Percentiles rank a stretch among this genome's conserved stretches.
Evolutionary conservation across 2,113 vertebrate genomes (phyloP).

Genomic region (Zosterops borbonicus): DNA sequence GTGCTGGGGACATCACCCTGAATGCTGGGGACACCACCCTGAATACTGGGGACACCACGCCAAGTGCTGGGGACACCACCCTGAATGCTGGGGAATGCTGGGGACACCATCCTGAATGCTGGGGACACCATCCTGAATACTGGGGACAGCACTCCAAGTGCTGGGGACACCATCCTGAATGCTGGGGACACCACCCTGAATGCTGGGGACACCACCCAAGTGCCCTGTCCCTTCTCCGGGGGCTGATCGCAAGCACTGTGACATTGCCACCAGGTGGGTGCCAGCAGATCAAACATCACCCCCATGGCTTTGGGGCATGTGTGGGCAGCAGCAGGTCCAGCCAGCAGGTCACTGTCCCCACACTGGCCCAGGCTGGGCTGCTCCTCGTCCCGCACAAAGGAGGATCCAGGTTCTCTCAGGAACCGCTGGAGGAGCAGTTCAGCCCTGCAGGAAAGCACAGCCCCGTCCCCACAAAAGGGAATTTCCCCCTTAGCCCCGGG

Average conservation of each 20-base stretch:
- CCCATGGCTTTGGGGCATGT: neutral
- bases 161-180: neutral
- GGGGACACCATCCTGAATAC: too few relatives aligned
- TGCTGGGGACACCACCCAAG: neutral
- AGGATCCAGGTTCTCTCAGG: too few relatives aligned
- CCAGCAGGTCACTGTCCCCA: neutral
- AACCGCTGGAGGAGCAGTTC: too few relatives aligned
- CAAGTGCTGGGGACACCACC: too few relatives aligned
- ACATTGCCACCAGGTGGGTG: accelerated
- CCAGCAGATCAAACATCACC: neutral
- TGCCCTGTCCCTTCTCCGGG: neutral
- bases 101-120: too few relatives aligned
- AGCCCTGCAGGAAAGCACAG: neutral
- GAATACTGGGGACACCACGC: too few relatives aligned
- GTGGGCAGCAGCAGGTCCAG: neutral
- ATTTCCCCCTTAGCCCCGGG: neutral
- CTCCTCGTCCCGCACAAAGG: neutral
- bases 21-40: too few relatives aligned
- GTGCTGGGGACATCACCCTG: too few relatives aligned
- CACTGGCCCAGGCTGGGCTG: neutral
- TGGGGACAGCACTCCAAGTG: neutral
- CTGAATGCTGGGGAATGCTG: too few relatives aligned
- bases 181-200: too few relatives aligned
- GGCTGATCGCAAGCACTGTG: neutral
- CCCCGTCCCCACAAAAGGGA: neutral